Conservation (phyloP, 2,888 invertebrate genomes). For the Cephalotes varians region DNA sequence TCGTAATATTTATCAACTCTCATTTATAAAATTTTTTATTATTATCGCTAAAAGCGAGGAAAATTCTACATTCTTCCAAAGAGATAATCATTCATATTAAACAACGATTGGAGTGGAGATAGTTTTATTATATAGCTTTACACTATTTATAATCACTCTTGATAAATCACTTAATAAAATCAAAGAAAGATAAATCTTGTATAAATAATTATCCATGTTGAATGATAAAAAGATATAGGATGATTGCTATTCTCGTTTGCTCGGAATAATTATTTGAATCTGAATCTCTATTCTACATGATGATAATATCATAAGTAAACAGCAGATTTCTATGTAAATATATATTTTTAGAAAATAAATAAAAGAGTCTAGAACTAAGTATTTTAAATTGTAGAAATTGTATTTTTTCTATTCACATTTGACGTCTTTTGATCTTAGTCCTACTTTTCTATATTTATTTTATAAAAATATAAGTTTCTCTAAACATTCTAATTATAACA, state of each 20-base stretch:
- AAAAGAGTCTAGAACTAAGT: not conserved
- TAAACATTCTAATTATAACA: not conserved
- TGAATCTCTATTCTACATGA: not conserved
- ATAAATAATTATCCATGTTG: not conserved
- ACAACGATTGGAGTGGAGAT: not conserved
- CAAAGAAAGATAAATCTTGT: not conserved
- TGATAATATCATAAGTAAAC: not conserved
- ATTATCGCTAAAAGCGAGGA: not conserved
- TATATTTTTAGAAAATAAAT: slow-evolving; percentile 2
- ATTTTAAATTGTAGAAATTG: not conserved
- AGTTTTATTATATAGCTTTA: not conserved
- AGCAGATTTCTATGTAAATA: not conserved
- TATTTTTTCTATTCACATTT: not conserved
- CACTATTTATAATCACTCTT: not conserved
- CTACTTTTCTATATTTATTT: not conserved
- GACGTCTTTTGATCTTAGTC: not conserved
- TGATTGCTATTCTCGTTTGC: not conserved
- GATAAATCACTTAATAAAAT: not conserved
- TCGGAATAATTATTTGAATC: not conserved
- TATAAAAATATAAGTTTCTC: not conserved
- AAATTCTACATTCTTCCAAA: not conserved
- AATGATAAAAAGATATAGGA: not conserved
- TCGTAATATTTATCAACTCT: not conserved
- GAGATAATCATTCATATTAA: slow-evolving; percentile 1
- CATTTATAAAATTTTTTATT: not conserved